Base-by-base conservation (phyloP, 2,888 invertebrate species). In the Leptinotarsa tumamoca region DNA sequence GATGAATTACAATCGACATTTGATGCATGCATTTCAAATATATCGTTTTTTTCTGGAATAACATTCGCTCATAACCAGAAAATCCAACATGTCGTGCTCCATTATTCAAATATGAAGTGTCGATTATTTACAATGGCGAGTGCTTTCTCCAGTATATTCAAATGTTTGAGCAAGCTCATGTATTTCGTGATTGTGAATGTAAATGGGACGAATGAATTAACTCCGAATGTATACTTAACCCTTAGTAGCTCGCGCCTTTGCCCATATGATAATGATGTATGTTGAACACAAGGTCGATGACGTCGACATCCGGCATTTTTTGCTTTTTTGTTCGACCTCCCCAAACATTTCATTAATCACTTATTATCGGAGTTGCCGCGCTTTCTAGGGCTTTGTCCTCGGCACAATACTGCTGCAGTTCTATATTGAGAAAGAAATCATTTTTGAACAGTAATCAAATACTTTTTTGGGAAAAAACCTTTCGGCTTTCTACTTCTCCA, bases 241-340 rank as follows among this genome's bases (percentile, higher is more conserved):
- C 72, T 72, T 75, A 68, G 61, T 69, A 72, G 68, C 75, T 61
- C 23, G 52, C 49, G 68, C 72, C 56, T 68, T 71, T 71, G 73
- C 68, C 71, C 73, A 56, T 77, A 75, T 71, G 73, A 75, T 78
- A 78, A 73, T 80, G 78, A 80, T 80, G 70, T 77, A 75, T 78
- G 79, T 75, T 79, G 76, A 79, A 78, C 79, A 79, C 79, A 76
- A 79, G 76, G 76, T 74, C 78, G 76, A 74, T 79, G 78, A 78
- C 79, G 79, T 74, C 78, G 71, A 75, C 79, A 78, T 79, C 79
- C 78, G 78, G 79, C 76, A 72, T 56, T 63, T 75, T 75, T 69
- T 72, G 72, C 54, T 66, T 56, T 75, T 72, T 66, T 72, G 66
- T 52, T 75, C 75, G 75, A 75, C 75, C 75, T 75, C 75, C 75